Percentiles rank a stretch among this genome's conserved stretches.
Conservation (phyloP, 1,140 invertebrate genomes). For the Mya arenaria region DNA sequence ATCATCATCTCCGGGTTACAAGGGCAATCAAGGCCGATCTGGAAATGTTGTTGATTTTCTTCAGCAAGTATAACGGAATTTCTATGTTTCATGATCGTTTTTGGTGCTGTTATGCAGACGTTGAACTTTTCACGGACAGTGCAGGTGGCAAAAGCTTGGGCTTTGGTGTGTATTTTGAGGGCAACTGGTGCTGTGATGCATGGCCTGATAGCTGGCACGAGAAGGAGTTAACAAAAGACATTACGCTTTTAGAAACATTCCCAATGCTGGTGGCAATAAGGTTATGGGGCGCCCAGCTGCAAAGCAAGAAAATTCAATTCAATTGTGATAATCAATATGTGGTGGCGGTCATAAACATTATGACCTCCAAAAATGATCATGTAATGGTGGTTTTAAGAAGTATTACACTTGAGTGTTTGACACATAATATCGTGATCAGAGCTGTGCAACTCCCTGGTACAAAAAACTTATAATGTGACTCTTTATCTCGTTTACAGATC, state of each 20-base stretch:
- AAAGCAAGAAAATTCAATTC: no score
- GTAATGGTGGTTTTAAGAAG: no score
- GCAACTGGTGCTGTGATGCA: constrained; percentile 6
- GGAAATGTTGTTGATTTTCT: constrained; percentile 37
- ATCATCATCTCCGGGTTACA: constrained; percentile 32
- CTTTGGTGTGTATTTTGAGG: neutral
- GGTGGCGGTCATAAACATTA: no score
- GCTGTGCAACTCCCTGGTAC: no score
- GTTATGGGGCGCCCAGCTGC: no score
- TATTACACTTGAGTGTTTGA: no score
- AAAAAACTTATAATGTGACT: no score
- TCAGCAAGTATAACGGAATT: constrained; percentile 45
- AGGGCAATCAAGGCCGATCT: constrained; percentile 43
- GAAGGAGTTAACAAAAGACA: neutral
- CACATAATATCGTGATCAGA: no score
- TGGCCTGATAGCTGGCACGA: neutral
- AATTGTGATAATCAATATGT: no score
- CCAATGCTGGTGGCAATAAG: neutral
- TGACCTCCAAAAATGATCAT: no score
- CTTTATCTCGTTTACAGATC: no score
- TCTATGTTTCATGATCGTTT: constrained; percentile 21
- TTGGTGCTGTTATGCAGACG: constrained; percentile 12
- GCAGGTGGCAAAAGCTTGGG: constrained; percentile 3
- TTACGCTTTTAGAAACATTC: neutral
- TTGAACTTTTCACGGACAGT: constrained; percentile 7